Evolutionary conservation across 1,140 invertebrate species (phyloP).

Genomic region (Aradophagus sp.): DNA sequence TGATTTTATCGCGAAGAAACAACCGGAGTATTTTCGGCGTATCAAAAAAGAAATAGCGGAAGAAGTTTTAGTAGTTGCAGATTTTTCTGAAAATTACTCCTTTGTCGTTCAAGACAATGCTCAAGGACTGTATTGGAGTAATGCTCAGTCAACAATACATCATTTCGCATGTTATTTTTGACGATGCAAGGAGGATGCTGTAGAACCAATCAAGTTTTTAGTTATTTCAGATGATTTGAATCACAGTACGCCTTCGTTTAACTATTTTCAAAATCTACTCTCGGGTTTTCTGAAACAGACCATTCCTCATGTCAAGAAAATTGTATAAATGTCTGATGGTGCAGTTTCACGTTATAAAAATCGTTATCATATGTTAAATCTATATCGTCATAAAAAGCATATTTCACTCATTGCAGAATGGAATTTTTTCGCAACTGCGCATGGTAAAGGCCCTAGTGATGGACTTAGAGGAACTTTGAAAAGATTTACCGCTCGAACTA

Average conservation of each 20-base stretch:
- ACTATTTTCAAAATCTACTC: slow-evolving; percentile 38
- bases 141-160: slow-evolving; percentile 59
- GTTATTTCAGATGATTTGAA: slow-evolving; percentile 44
- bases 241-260: slow-evolving; percentile 36
- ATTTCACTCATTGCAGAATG: not conserved
- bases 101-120: slow-evolving; percentile 28
- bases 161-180: slow-evolving; percentile 54
- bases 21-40: slow-evolving; percentile 45
- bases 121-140: slow-evolving; percentile 54
- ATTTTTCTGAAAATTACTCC: slow-evolving; percentile 40
- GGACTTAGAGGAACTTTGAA: slow-evolving; percentile 31
- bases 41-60: slow-evolving; percentile 33
- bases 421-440: slow-evolving; percentile 18
- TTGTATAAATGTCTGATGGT: slow-evolving; percentile 43
- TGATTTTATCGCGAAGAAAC: slow-evolving; percentile 36
- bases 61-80: slow-evolving; percentile 38
- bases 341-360: slow-evolving; percentile 53
- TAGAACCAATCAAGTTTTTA: slow-evolving; percentile 28
- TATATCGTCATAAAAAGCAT: slow-evolving; percentile 13
- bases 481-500: slow-evolving; percentile 38
- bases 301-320: slow-evolving; percentile 6
- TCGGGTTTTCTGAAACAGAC: slow-evolving; percentile 15
- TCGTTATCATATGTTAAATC: slow-evolving; percentile 46
- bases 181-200: slow-evolving; percentile 8
- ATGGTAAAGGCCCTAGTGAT: slow-evolving; percentile 55